Evolutionary conservation across 2,888 invertebrate genomes (phyloP), one percentile per base, ranked within the genome.

Genomic region (Galeruca laticollis): DNA sequence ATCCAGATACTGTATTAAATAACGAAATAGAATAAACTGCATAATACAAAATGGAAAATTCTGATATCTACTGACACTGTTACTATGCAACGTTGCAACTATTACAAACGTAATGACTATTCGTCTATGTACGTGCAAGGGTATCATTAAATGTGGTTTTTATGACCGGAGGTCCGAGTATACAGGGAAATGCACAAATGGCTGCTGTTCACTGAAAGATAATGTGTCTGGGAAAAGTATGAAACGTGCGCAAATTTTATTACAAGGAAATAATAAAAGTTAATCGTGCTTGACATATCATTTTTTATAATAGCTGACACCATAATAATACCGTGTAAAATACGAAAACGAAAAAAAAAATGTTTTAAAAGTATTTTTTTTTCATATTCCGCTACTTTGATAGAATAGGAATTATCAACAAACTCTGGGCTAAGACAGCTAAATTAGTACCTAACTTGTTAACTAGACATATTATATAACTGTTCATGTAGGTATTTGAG

Each of bases 111-210:
- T 31, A 52, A 52, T 52, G 9, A 52, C 52, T 26, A 52, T 26
- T 21, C 31, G 26, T 11, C 47, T 6, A 47, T 8, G 47, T 47
- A 52, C 9, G 15, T 26, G 52, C 13, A 31, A 52, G 31, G 52
- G 31, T 21, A 52, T 52, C 52, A 52, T 52, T 31, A 52, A 52
- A 52, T 52, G 13, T 21, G 52, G 26, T 52, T 52, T 52, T 52
- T 52, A 52, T 52, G 13, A 26, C 52, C 52, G 52, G 52, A 52
- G 52, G 52, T 52, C 31, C 9, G n/a, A 52, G 26, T 26, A 26
- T 31, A 52, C 52, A 31, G 21, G 21, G 52, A 52, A 52, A 31
- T 52, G 31, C n/a, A 26, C 54, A 31, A n/a, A 26, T 31, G n/a
- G 31, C 31, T 54, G 5, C n/a, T 31, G 54, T 54, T 54, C 18